A percentile compares a stretch with the other conserved stretches of the same genome.
Conservation (phyloP, 2,888 invertebrate genomes). For the Apotomis capreana region DNA sequence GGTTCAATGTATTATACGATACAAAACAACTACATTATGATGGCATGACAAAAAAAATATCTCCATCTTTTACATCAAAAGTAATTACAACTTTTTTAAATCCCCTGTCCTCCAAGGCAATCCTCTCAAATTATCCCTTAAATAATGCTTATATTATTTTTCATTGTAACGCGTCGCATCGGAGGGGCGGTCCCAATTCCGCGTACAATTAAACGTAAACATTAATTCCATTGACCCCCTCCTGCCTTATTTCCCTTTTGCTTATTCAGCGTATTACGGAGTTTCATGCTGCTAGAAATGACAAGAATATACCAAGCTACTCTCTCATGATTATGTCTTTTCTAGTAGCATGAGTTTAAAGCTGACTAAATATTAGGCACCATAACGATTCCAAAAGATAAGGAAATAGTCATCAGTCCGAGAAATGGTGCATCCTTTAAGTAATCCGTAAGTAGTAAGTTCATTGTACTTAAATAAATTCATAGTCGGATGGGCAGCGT, state of each 20-base stretch:
- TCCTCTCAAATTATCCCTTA: conserved; percentile 35
- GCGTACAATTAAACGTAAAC: conserved; percentile 79
- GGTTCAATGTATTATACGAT: neutral
- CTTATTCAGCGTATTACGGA: conserved; percentile 72
- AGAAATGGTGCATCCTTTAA: no score
- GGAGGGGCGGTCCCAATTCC: conserved; percentile 70
- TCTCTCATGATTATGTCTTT: no score
- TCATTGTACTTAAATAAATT: no score
- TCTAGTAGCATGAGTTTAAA: no score
- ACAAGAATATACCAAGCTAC: neutral
- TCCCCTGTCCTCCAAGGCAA: conserved; percentile 28
- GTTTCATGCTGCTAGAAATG: conserved; percentile 54
- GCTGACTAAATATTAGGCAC: no score
- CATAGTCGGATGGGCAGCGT: no score
- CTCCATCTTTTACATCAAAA: conserved; percentile 15
- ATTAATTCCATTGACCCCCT: conserved; percentile 78
- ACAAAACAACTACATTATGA: neutral
- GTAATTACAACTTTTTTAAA: conserved; percentile 21
- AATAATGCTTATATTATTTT: conserved; percentile 40
- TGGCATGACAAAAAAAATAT: neutral
- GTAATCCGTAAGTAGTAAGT: no score
- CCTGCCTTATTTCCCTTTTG: conserved; percentile 79
- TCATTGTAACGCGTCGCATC: conserved; percentile 55
- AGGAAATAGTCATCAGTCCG: no score
- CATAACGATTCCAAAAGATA: no score